Evolutionary conservation across 2,888 invertebrate genomes (phyloP).

Genomic region (Salpingus planirostris): DNA sequence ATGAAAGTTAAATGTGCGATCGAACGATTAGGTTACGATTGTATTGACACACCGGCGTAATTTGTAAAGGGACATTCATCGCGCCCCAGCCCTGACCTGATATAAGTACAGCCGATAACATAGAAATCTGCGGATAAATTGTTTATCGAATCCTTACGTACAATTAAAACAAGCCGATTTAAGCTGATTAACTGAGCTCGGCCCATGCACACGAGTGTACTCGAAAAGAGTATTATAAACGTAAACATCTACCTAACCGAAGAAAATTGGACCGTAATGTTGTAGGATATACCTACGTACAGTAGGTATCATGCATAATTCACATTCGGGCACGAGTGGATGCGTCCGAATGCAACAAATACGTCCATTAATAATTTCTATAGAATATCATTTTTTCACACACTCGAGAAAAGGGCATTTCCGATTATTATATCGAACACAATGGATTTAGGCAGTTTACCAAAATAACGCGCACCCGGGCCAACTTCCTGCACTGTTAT

Average conservation of each 20-base stretch:
- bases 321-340: no score
- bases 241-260: no score
- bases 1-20: slow-evolving; percentile 42
- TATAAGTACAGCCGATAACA: slow-evolving; percentile 28
- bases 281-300: slow-evolving; percentile 16
- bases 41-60: slow-evolving; percentile 40
- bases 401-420: slow-evolving; percentile 26
- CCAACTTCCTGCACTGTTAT: slow-evolving; percentile 33
- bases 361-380: slow-evolving; percentile 26
- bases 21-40: slow-evolving; percentile 40
- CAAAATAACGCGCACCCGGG: slow-evolving; percentile 31
- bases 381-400: slow-evolving; percentile 27
- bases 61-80: slow-evolving; percentile 38
- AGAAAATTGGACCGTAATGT: no score
- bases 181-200: slow-evolving; percentile 32
- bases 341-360: no score
- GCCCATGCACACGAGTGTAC: no score
- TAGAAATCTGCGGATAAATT: slow-evolving; percentile 29
- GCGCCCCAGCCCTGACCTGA: slow-evolving; percentile 19
- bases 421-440: slow-evolving; percentile 20
- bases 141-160: slow-evolving; percentile 33
- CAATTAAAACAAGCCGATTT: slow-evolving; percentile 26
- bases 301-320: no score
- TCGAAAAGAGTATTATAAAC: no score
- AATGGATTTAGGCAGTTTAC: slow-evolving; percentile 28